Conservation (phyloP, 2,113 vertebrate species). For the Bos indicus region DNA sequence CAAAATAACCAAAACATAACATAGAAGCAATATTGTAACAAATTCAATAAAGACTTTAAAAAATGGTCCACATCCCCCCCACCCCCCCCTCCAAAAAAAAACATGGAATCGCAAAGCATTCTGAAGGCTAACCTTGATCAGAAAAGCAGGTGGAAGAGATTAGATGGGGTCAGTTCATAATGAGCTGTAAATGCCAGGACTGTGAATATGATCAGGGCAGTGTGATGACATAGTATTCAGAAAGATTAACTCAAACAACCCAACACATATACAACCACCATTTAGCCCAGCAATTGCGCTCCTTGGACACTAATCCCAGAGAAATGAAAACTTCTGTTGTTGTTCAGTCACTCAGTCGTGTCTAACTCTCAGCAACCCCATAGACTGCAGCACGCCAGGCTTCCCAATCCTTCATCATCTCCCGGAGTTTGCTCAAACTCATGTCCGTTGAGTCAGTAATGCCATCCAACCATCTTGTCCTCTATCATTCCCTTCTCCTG, state of each 20-base stretch:
- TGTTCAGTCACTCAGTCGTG: rapidly evolving
- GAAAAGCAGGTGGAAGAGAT: background rate
- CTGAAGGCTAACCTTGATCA: background rate
- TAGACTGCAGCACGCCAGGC: rapidly evolving
- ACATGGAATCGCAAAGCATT: background rate
- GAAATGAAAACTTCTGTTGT: background rate
- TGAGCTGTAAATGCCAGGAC: background rate
- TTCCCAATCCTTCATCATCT: background rate
- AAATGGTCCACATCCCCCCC: rapidly evolving
- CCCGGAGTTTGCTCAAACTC: background rate
- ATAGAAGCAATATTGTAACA: background rate
- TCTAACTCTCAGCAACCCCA: rapidly evolving
- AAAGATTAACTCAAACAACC: background rate
- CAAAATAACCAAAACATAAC: background rate
- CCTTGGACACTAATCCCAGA: background rate
- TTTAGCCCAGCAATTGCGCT: background rate
- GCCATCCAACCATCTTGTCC: background rate
- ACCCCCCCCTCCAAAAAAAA: background rate
- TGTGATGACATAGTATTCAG: background rate
- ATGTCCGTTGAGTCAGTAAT: background rate
- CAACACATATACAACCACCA: background rate
- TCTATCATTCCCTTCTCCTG: background rate
- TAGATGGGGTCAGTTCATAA: background rate
- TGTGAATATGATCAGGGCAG: background rate
- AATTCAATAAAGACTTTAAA: background rate